Evolutionary conservation across 2,888 invertebrate genomes (phyloP), one percentile per base, ranked within the genome.

Genomic region (Pheosia gnoma): DNA sequence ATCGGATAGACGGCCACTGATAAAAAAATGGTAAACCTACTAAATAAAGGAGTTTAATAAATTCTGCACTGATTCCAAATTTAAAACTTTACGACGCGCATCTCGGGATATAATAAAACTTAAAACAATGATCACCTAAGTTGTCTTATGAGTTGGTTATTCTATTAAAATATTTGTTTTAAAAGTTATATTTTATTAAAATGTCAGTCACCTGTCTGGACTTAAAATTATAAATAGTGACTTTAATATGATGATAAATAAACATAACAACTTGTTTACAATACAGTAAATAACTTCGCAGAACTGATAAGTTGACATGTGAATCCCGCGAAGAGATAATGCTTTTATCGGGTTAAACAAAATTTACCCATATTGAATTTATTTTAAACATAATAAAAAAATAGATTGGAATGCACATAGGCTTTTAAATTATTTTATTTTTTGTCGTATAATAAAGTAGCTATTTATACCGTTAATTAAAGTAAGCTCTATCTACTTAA

Each of bases 291-390:
- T n/a, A 47, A 4, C 8, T 51, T 51, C 51, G 7, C 7, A 25
- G 51, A 51, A 51, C 25, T 51, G 47, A 55, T 62, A 47, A 47
- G 60, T 39, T 57, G 57, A 51, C 58, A 65, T 67, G 74, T 71
- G 70, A 77, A 78, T 78, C 75, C 68, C 60, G 59, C 67, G 64
- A 72, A 25, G 51, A 25, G 51, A 51, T 51, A 51, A 51, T 51
- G 51, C 7, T 1, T 25, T 8, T 51, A 51, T 51, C 51, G 25
- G 7, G 3, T 25, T 25, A 5, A 25, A 25, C 3, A 25, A 25
- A 25, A 5, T 7, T 51, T 4, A 51, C 51, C 25, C 25, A n/a
- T 51, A 25, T 51, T 47, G 47, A n/a, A 47, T n/a, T 47, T 5
- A n/a, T 5, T 9, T 47, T 47, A 47, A 10, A 43, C 3, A 7